Base-by-base conservation (phyloP, 2,113 vertebrate genomes). In the Cheirogaleus medius region DNA sequence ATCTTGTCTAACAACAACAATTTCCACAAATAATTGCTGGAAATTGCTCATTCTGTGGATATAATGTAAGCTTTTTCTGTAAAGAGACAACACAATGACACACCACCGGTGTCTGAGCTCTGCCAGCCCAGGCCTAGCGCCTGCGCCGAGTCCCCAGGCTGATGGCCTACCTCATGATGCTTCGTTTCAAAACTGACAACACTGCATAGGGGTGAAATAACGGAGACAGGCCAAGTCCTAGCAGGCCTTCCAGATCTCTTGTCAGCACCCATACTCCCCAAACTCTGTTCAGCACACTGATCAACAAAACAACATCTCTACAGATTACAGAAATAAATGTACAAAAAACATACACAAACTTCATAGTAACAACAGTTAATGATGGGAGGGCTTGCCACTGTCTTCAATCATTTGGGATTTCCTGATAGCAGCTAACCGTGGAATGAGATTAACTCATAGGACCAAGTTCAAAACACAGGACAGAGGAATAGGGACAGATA, bases 51-150 rank as follows among this genome's bases (percentile, higher is more conserved):
- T 42, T 60, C 34, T 42, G 13, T 8, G 52, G 23, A 1, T 52
- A 37, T 5, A 32, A 66, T 2, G 17, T 27, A 49, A 47, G 37
- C 14, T 27, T 80, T 71, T 52, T 8, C 10, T 8, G 6, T 49
- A 10, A 18, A 37, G 32, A 34, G 39, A 37, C 0, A 2, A 11
- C 2, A 39, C 8, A 11, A 3, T 0, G n/a, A 9, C 14, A 8
- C 1, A 23, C 25, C 1, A 5, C 25, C n/a, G 0, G 0, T 0
- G 5, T 5, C n/a, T 29, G 27, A 37, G n/a, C 5, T 29, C 44
- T 39, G 18, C 17, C 14, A 12, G 25, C 14, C 17, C 6, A 10
- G 60, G 1, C 9, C 9, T 0, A 0, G 21, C 2, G 0, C 74
- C 60, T 21, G 49, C 9, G 12, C 23, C 14, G 29, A 83, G 18